Percentiles rank a stretch among this genome's conserved stretches.
Conservation (phyloP, 2,797 vertebrate species). For the Hylomyscus alleni region DNA sequence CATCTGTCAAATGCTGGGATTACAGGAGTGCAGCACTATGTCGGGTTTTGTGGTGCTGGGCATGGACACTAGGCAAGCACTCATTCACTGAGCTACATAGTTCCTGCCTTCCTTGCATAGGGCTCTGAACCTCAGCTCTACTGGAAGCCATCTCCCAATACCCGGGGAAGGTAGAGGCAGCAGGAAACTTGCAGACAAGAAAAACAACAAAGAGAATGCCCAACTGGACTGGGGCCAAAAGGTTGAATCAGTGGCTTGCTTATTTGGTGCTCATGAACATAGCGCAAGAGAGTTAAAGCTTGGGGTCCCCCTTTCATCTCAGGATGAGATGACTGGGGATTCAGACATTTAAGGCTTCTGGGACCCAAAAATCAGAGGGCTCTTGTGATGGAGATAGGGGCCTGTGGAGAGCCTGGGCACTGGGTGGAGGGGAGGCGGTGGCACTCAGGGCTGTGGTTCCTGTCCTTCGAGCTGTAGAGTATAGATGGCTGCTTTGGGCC, state of each 20-base stretch:
- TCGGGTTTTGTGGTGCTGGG: neutral
- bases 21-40: neutral
- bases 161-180: neutral
- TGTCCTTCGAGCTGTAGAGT: rapidly evolving
- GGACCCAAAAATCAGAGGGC: neutral
- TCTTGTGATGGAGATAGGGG: no score
- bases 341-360: neutral
- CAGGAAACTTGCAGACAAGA: neutral
- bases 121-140: neutral
- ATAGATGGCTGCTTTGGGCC: neutral
- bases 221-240: neutral
- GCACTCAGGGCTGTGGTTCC: neutral
- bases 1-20: neutral
- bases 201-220: neutral
- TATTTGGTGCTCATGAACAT: rapidly evolving
- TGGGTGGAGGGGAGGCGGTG: neutral
- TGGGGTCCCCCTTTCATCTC: no score
- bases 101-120: neutral
- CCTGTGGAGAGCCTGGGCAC: neutral
- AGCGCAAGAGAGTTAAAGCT: neutral
- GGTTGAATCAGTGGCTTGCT: no score
- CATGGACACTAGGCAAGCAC: no score
- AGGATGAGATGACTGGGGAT: neutral
- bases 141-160: neutral
- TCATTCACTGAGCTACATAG: neutral